Evolutionary conservation across 92 coral and sea anemone species (phyloP).

Genomic region (Parazoanthus atlanticus): DNA sequence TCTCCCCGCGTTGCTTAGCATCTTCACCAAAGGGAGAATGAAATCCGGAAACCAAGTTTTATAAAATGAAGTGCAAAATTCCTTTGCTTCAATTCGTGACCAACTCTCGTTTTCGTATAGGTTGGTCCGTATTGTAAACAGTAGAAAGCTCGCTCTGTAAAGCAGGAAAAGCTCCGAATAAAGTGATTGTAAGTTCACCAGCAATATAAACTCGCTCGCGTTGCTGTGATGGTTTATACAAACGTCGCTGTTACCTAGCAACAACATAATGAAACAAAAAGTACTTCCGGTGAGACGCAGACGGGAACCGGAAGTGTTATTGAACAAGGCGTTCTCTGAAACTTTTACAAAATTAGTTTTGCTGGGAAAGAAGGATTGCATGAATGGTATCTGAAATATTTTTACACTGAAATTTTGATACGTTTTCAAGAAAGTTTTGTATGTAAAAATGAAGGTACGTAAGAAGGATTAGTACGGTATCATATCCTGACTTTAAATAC

Average conservation of each 20-base stretch:
- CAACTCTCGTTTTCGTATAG: background rate
- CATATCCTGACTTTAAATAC: too few species aligned
- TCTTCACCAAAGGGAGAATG: conserved; percentile 26
- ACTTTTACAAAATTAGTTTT: too few species aligned
- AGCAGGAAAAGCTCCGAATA: background rate
- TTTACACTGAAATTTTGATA: too few species aligned
- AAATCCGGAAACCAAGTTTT: background rate
- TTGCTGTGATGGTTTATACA: conserved; percentile 27
- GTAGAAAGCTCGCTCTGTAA: background rate
- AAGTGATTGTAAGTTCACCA: background rate
- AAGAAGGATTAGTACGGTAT: too few species aligned
- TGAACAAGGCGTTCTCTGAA: too few species aligned
- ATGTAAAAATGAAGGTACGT: too few species aligned
- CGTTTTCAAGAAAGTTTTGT: too few species aligned
- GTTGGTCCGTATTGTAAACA: background rate
- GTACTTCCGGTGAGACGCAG: background rate
- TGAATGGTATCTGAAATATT: too few species aligned
- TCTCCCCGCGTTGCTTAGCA: conserved; percentile 89
- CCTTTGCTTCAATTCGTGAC: background rate
- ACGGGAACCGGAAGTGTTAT: too few species aligned
- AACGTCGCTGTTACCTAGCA: conserved; percentile 42
- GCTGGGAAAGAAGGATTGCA: too few species aligned
- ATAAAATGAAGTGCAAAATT: background rate
- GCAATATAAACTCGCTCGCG: background rate
- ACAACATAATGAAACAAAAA: background rate